Base-by-base conservation (phyloP, 2,888 invertebrate genomes). In the Odiellus spinosus region DNA sequence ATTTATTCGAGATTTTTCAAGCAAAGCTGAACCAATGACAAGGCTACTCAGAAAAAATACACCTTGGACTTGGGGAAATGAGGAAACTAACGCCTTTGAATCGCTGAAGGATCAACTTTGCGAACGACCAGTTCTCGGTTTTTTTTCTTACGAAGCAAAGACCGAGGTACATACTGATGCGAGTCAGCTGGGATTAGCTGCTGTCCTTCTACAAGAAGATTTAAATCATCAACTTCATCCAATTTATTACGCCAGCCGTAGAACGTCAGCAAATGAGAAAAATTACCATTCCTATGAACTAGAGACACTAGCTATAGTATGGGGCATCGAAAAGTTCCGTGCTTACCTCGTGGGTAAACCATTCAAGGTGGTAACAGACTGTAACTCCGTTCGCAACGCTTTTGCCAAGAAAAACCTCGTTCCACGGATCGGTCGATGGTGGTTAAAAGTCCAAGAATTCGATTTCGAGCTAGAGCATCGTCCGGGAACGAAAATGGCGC, bases 301-400 rank as follows among this genome's bases (percentile, higher is more conserved):
- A 3, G 36, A 47, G 20, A 26, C 44, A n/a, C 39, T 47, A 3
- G 40, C 44, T 14, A 42, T 44, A 6, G 21, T 44, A n/a, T 40
- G 47, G 19, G 36, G 40, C 6, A 4, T 49, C 3, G 44, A 48
- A n/a, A 48, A 44, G 21, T 42, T 46, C 11, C 19, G 26, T 32
- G n/a, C 35, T 17, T 49, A 40, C 15, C 17, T 46, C n/a, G 3
- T 36, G 3, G 36, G 44, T 1, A 26, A 20, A 10, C 19, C 42
- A 43, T 40, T 43, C 20, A 42, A 44, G 4, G 44, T 48, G 5
- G 3, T 42, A 3, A 42, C 47, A 1, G 44, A 42, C 21, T 46
- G 42, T 21, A 3, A 26, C 1, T 33, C 44, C 2, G 26, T 42
- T 12, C 21, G 42, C 3, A n/a, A 21, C 18, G 45, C 44, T 3